Conservation (phyloP, 2,797 vertebrate species). For the Onychomys arenicola region DNA sequence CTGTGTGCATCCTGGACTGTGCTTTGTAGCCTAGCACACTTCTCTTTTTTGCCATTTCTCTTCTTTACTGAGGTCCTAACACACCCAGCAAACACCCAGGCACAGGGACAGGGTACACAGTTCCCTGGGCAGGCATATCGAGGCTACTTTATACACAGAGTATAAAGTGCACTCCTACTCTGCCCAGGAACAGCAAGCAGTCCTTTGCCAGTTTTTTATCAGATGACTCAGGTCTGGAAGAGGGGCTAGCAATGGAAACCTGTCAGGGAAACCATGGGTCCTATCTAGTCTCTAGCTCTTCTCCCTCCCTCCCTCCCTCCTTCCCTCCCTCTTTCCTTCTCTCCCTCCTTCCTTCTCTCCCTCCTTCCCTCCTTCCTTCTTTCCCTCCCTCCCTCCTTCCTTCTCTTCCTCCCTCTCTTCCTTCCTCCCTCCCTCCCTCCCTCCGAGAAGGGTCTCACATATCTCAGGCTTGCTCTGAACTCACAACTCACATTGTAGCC, state of each 20-base stretch:
- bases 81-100: not conserved
- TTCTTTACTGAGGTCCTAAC: not conserved
- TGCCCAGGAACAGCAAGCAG: not conserved
- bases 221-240: not conserved
- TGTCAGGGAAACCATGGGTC: not conserved
- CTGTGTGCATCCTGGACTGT: too few relatives aligned
- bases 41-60: not conserved
- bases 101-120: not conserved
- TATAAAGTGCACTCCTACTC: not conserved
- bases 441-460: not conserved
- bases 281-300: not conserved
- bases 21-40: too few relatives aligned
- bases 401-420: not conserved
- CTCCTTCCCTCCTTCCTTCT: not conserved
- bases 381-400: not conserved
- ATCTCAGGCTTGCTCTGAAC: not conserved
- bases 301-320: not conserved
- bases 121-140: not conserved
- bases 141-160: not conserved
- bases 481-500: not conserved
- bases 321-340: not conserved
- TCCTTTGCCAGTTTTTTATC: not conserved
- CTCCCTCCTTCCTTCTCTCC: too few relatives aligned
- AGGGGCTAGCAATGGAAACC: not conserved
- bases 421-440: not conserved